Evolutionary conservation across 1,140 invertebrate species (phyloP).

Genomic region (Bombus superbus): DNA sequence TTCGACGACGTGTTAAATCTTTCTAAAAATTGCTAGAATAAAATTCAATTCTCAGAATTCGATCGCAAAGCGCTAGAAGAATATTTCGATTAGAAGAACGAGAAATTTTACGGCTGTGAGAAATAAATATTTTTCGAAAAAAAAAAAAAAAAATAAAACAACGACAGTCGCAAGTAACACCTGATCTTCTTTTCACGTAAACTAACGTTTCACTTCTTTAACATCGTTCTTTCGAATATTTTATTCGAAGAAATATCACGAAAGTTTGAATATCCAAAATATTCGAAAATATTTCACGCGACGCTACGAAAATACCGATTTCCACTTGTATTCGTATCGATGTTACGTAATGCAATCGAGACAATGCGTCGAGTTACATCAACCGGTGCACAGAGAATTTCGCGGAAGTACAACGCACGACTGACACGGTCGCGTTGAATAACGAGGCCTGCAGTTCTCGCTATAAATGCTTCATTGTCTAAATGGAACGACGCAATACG

Average conservation of each 20-base stretch:
- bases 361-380: conserved; percentile 51
- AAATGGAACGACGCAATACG: conserved; percentile 44
- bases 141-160: too few species aligned
- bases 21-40: too few species aligned
- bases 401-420: conserved; percentile 55
- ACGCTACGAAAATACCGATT: background rate
- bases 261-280: background rate
- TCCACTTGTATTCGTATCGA: background rate
- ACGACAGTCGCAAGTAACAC: too few species aligned
- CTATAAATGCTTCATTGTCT: conserved; percentile 52
- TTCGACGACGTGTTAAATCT: too few species aligned
- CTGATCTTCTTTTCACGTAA: too few species aligned
- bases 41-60: too few species aligned
- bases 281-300: background rate
- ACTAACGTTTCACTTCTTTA: too few species aligned
- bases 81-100: too few species aligned
- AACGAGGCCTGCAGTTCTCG: conserved; percentile 49
- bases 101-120: too few species aligned
- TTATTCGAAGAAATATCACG: background rate
- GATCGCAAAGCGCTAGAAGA: too few species aligned
- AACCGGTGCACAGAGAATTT: conserved; percentile 42
- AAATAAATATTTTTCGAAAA: too few species aligned
- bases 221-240: too few species aligned
- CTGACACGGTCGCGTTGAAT: conserved; percentile 58
- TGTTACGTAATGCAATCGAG: conserved; percentile 41